A percentile compares a stretch with the other conserved stretches of the same genome.
phyloP scores from a whole-genome alignment of 2,113 vertebrate species.

The Merops nubicus region DNA sequence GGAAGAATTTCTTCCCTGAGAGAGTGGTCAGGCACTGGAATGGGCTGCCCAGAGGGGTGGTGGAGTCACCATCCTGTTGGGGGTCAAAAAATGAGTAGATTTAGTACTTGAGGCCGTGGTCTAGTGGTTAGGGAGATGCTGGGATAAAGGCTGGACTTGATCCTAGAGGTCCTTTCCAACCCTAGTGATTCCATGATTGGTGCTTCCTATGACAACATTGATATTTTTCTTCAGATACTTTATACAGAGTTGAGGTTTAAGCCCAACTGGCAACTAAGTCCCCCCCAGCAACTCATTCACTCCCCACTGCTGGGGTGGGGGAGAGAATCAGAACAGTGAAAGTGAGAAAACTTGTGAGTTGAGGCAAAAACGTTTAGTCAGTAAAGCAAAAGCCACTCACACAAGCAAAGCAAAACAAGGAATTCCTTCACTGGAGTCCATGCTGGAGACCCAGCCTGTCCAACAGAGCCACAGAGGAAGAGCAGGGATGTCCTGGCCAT shows the following conservation, averaged over 20 bases:
- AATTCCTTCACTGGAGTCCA: not conserved
- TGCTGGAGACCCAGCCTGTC: not conserved
- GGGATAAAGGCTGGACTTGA: no score
- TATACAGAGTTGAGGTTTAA: not conserved
- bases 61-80: no score
- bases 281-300: not conserved
- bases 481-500: not conserved
- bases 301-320: not conserved
- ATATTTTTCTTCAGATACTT: not conserved
- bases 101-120: no score
- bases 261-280: not conserved
- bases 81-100: no score
- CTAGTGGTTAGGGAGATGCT: no score
- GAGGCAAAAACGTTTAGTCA: not conserved
- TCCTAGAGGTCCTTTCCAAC: no score
- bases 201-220: fast-evolving
- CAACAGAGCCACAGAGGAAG: not conserved
- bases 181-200: no score
- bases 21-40: no score
- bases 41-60: no score
- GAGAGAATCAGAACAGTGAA: not conserved
- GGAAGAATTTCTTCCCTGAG: no score
- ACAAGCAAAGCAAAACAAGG: not conserved
- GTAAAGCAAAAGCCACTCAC: not conserved
- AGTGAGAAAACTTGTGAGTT: not conserved